phyloP scores from a whole-genome alignment of 2,113 vertebrate species.

The Rhinolophus sinicus region DNA sequence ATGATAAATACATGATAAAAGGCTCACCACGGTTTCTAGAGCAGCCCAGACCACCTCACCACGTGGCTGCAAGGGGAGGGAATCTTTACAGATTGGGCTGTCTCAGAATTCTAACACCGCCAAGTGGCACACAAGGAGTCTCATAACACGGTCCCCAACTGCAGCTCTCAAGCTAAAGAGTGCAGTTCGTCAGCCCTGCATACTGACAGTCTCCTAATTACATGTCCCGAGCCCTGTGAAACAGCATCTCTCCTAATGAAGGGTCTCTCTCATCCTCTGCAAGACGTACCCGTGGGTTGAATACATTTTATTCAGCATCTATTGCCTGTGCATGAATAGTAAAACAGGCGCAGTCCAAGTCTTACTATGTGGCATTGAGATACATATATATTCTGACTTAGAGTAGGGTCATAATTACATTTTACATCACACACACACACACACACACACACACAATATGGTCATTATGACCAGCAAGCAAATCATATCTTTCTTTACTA shows the following conservation, averaged over 20 bases:
- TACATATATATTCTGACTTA: background rate
- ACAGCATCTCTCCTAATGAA: background rate
- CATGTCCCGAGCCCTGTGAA: background rate
- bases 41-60: conserved; percentile 36
- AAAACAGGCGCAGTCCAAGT: conserved; percentile 19
- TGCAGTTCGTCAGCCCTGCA: background rate
- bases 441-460: background rate
- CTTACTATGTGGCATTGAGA: background rate
- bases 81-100: conserved; percentile 36
- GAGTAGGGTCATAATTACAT: background rate
- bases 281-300: background rate
- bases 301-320: background rate
- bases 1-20: conserved; percentile 71
- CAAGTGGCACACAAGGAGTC: background rate
- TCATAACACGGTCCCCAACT: background rate
- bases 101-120: conserved; percentile 29
- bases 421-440: background rate
- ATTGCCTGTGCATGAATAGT: background rate
- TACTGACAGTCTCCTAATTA: background rate
- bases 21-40: conserved; percentile 25
- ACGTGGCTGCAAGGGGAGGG: background rate
- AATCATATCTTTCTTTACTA: background rate
- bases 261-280: background rate
- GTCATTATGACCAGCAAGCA: background rate
- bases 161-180: conserved; percentile 50